Conservation (phyloP, 2,797 vertebrate genomes). For the Mormyrus proboscirostris region DNA sequence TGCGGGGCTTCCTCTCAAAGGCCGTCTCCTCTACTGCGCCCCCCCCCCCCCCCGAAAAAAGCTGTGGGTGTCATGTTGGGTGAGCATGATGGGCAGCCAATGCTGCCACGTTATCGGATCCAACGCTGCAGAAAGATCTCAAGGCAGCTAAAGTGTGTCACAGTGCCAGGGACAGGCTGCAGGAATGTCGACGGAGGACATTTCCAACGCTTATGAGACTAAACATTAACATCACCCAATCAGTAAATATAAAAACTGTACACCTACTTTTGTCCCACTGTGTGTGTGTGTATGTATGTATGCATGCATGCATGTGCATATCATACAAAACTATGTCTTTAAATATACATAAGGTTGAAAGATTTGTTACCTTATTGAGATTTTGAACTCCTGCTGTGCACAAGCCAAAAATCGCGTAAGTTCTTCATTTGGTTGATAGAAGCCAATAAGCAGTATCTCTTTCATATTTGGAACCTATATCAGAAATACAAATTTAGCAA, state of each 20-base stretch:
- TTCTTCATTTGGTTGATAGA: constrained; percentile 93
- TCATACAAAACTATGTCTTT: not conserved
- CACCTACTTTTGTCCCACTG: not conserved
- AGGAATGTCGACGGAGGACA: not conserved
- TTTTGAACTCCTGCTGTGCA: constrained; percentile 86
- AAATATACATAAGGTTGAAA: not conserved
- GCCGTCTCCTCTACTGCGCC: not conserved
- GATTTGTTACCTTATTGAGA: constrained; percentile 76
- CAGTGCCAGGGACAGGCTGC: not conserved
- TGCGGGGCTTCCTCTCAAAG: not conserved
- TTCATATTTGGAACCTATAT: constrained; percentile 83
- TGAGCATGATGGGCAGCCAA: not conserved
- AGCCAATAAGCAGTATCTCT: constrained; percentile 90
- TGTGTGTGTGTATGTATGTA: no score
- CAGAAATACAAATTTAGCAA: constrained; percentile 16
- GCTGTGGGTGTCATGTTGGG: not conserved
- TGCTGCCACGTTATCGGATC: not conserved
- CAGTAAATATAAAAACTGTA: not conserved
- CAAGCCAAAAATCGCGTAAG: constrained; percentile 78
- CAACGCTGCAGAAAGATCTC: not conserved
- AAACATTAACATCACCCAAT: not conserved
- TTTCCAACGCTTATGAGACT: not conserved
- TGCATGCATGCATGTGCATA: not conserved
- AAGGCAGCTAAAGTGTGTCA: not conserved
- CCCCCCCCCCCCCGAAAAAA: not conserved